These are phyloP conservation scores for Lycocerus yunnanus DNA, from an alignment of 2,888 invertebrate genomes.

Conservation along the genomic window DNA sequence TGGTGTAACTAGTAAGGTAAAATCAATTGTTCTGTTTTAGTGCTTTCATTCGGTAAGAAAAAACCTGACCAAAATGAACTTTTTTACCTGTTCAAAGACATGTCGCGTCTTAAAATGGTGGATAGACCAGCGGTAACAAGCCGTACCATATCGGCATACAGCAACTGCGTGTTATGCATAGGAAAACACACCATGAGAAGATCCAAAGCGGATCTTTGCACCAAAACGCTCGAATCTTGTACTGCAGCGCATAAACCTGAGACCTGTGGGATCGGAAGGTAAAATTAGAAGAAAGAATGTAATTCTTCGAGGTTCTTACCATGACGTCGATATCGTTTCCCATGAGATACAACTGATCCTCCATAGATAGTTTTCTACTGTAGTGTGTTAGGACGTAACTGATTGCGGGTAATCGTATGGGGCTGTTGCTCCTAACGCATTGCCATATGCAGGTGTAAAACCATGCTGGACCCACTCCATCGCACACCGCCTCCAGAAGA, in stretches of 20 bases:
- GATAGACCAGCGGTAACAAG: slow-evolving; percentile 74
- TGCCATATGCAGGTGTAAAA: slow-evolving; percentile 92
- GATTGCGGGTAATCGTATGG: slow-evolving; percentile 80
- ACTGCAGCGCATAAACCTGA: slow-evolving; percentile 78
- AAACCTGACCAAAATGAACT: too few relatives aligned
- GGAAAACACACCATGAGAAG: slow-evolving; percentile 82
- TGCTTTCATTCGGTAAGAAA: too few relatives aligned
- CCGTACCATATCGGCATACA: slow-evolving; percentile 70
- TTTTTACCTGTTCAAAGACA: slow-evolving; percentile 81
- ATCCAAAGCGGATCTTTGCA: slow-evolving; percentile 85
- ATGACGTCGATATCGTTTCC: slow-evolving; percentile 83
- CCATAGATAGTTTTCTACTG: slow-evolving; percentile 76
- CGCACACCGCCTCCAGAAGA: slow-evolving; percentile 72
- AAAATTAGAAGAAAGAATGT: neutral
- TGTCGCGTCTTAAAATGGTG: slow-evolving; percentile 80
- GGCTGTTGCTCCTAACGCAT: slow-evolving; percentile 78
- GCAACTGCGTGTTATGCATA: slow-evolving; percentile 76
- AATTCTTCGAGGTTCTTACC: slow-evolving; percentile 57
- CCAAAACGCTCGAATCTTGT: slow-evolving; percentile 79
- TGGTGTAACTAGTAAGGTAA: too few relatives aligned
- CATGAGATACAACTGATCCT: slow-evolving; percentile 82
- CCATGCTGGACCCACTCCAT: slow-evolving; percentile 74
- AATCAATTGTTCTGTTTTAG: neutral
- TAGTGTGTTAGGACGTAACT: slow-evolving; percentile 80
- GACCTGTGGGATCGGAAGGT: slow-evolving; percentile 58